Base-by-base conservation (phyloP, 2,113 vertebrate genomes). In the Excalfactoria chinensis region DNA sequence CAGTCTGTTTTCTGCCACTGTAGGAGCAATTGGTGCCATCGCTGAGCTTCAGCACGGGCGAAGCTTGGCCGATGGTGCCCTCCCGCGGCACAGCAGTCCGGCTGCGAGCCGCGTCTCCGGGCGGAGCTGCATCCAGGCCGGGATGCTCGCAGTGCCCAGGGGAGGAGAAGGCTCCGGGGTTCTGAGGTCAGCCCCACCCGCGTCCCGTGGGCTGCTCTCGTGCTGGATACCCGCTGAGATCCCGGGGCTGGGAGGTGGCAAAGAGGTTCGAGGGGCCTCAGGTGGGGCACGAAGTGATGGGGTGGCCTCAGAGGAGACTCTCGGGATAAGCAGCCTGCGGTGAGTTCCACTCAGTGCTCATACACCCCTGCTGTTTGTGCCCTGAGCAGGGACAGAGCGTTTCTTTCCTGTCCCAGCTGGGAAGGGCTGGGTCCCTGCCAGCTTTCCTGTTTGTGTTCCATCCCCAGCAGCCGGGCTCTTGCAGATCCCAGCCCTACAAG, bases 401-500 rank as follows among this genome's bases (percentile, higher is more conserved):
- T 28, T 73, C 59, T 92, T 92, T 95, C 82, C 82, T 79, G 81
- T 73, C 72, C 93, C 68, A 73, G 68, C 78, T 94, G 89, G 75
- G 77, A 94, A 95, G 82, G 89, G 78, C 85, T 93, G 89, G 44
- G 92, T 85, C 71, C 37, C 68, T 58, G 68, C 28, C 14, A 85
- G 64, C 71, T 91, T 95, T 95, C 93, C 94, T 91, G 89, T 95
- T 95, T 93, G 82, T 2, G 56, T 88, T 85, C 82, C 79, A 43
- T 74, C 78, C 84, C 71, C 63, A 62, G 67, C 68, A 63, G 71
- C 67, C 63, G 18, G 64, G 68, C 48, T 41, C 55, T 82, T 1
- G 1, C 55, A 37, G 13, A 23, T 72, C 35, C 22, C 35, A 63
- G 11, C 60, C 60, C 60, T 23, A 4, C 1, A 10, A 63, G 37